Base-by-base conservation (phyloP, 1,140 invertebrate species). In the Hyphantria cunea region DNA sequence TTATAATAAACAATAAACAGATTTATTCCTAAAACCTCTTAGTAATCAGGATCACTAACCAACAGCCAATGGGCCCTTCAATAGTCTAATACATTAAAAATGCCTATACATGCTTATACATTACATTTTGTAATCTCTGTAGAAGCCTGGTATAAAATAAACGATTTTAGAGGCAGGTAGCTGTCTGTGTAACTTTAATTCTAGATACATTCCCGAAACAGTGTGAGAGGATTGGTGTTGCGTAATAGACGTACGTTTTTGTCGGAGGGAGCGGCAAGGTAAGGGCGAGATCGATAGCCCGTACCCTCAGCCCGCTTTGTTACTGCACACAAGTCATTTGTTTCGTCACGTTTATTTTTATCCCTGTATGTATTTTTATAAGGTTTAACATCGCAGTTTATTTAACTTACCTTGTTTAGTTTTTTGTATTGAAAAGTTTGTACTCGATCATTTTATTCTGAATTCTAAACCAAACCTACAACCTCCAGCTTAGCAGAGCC, bases 201-300 rank as follows among this genome's bases (percentile, higher is more conserved):
- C 34, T 11, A 11, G 34, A 11, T 11, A 37, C 34, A 37, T 37
- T 37, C 11, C 34, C 11, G 11, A 37, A 37, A 37, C 34, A 34
- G 5, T 37, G 8, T 2, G 34, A 37, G 11, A 37, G 34, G 34
- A 37, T 2, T 11, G 34, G 34, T 11, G 34, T 11, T 37, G 34
- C 34, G 34, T 37, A 37, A 37, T 37, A 37, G 34, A n/a, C n/a
- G 34, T 11, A 37, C 34, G 34, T 37, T 37, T 37, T 37, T 37
- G 34, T 11, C 8, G 8, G 34, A 37, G 34, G 34, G 34, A 8
- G 34, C 34, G 34, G 8, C 34, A 37, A 37, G 34, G 34, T 8
- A 7, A 37, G 7, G 34, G 34, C 34, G 34, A 34, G 33, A 37
- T 37, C 34, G 34, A 37, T 37, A 37, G 34, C 7, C 11, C 11